Evolutionary conservation across 2,888 invertebrate species (phyloP).

Genomic region (Andrena praecox): DNA sequence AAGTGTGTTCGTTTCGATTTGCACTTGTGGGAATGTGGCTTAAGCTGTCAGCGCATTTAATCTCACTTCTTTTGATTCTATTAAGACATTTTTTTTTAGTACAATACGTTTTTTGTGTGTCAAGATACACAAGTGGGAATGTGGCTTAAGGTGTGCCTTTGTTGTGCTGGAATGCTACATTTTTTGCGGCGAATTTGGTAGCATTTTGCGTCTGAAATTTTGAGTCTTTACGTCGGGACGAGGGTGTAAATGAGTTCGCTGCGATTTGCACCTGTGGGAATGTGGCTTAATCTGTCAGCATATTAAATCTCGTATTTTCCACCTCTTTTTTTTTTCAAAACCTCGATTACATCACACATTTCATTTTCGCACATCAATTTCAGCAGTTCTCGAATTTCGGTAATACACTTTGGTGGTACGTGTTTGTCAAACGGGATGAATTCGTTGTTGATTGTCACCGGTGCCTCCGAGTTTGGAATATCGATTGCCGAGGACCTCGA

Average conservation of each 20-base stretch:
- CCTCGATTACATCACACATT: no score
- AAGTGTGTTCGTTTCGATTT: neutral
- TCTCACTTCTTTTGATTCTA: neutral
- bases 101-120: neutral
- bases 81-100: neutral
- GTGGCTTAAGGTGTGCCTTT: neutral
- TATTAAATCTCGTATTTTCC: neutral
- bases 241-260: fast-evolving
- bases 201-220: neutral
- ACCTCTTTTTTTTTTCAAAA: no score
- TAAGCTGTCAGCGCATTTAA: neutral
- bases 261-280: neutral
- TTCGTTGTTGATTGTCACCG: conserved; percentile 1
- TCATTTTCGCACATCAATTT: no score
- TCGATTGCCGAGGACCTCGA: conserved; percentile 1
- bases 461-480: neutral
- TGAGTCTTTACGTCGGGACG: no score
- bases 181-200: neutral
- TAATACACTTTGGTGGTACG: neutral
- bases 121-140: neutral
- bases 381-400: neutral
- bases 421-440: neutral
- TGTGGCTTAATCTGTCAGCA: neutral
- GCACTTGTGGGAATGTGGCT: neutral
- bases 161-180: neutral